These are phyloP conservation scores for Troides aeacus DNA, from an alignment of 2,888 invertebrate genomes.

Conservation along the genomic window DNA sequence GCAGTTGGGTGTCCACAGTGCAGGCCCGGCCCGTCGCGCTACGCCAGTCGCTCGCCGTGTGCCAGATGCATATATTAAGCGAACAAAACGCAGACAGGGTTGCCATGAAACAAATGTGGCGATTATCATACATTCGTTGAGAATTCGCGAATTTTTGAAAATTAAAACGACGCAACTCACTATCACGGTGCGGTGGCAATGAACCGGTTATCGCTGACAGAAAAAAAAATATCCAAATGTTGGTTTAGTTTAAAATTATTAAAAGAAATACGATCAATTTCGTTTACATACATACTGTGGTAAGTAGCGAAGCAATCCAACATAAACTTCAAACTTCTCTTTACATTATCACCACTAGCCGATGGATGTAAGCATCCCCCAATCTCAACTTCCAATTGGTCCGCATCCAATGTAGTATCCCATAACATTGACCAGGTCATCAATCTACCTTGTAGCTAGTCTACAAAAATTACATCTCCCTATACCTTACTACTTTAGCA, in stretches of 20 bases:
- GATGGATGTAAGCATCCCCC: too few species aligned
- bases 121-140: slow-evolving; percentile 7
- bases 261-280: background rate
- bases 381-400: too few species aligned
- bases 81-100: slow-evolving; percentile 31
- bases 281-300: background rate
- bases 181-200: slow-evolving; percentile 1
- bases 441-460: too few species aligned
- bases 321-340: too few species aligned
- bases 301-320: too few species aligned
- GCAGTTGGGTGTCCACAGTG: slow-evolving; percentile 37
- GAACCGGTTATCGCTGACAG: slow-evolving; percentile 1
- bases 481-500: too few species aligned
- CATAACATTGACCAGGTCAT: too few species aligned
- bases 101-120: slow-evolving; percentile 29
- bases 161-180: background rate
- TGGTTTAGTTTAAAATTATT: too few species aligned
- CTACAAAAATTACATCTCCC: too few species aligned
- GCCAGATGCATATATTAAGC: slow-evolving; percentile 58
- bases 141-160: background rate
- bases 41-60: slow-evolving; percentile 48
- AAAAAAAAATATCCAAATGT: background rate
- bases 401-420: too few species aligned
- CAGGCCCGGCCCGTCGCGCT: slow-evolving; percentile 42
- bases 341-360: too few species aligned